Conservation (phyloP, 1,140 invertebrate species). For the Chymomyza costata region DNA sequence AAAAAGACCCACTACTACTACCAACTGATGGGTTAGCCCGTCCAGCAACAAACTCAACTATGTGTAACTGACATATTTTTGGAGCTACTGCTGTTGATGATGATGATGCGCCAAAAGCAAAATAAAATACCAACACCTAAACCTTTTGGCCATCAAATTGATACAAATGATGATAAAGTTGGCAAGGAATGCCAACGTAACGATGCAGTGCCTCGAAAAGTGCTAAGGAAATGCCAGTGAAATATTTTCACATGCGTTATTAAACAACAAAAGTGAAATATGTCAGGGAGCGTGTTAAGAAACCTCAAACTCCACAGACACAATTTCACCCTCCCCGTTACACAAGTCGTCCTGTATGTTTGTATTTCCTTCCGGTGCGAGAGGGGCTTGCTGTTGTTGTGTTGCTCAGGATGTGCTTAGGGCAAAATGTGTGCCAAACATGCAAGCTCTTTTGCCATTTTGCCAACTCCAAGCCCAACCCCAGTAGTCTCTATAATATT, state of each 20-base stretch:
- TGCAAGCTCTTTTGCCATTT: slow-evolving; percentile 36
- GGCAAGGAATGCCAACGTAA: slow-evolving; percentile 6
- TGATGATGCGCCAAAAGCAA: slow-evolving; percentile 38
- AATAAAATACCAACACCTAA: slow-evolving; percentile 51
- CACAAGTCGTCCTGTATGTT: slow-evolving; percentile 6
- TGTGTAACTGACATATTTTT: too few species aligned
- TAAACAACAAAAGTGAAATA: slow-evolving; percentile 70
- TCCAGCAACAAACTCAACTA: too few species aligned
- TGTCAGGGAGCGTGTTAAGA: slow-evolving; percentile 21
- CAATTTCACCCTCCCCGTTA: slow-evolving; percentile 5
- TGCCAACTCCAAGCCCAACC: background rate
- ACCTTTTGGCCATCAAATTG: slow-evolving; percentile 33
- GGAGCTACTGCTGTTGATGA: background rate
- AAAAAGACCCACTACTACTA: slow-evolving; percentile 38
- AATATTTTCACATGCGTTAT: slow-evolving; percentile 67
- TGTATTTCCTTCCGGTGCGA: slow-evolving; percentile 52
- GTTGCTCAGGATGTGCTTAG: slow-evolving; percentile 14
- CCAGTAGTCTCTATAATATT: slow-evolving; percentile 50
- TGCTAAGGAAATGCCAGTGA: slow-evolving; percentile 30
- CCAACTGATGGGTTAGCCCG: too few species aligned
- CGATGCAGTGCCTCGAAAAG: slow-evolving; percentile 4
- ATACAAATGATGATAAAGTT: slow-evolving; percentile 63
- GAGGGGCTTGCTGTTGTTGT: slow-evolving; percentile 9
- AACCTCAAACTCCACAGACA: slow-evolving; percentile 4
- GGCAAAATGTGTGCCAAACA: slow-evolving; percentile 68